Evolutionary conservation across 2,888 invertebrate species (phyloP).

Genomic region (Heliothis peltigera): DNA sequence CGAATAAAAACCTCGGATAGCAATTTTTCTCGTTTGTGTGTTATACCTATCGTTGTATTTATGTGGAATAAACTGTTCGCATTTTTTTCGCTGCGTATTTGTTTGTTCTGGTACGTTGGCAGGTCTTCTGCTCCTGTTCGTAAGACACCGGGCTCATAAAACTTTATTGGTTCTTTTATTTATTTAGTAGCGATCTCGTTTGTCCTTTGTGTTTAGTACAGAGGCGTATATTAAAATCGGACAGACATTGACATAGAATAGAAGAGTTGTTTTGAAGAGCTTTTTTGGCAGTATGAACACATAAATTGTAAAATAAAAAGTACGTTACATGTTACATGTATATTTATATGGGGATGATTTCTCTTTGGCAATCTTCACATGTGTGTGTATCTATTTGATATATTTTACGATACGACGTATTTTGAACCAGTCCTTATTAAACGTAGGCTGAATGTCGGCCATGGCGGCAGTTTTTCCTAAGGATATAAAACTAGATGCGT

Average conservation of each 20-base stretch:
- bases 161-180: conserved; percentile 53
- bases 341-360: background rate
- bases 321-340: too few relatives aligned
- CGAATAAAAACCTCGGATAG: background rate
- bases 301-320: too few relatives aligned
- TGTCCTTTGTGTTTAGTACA: conserved; percentile 38
- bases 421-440: background rate
- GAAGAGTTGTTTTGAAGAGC: too few relatives aligned
- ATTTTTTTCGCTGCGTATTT: conserved; percentile 30
- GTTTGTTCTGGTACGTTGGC: conserved; percentile 33
- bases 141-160: conserved; percentile 53
- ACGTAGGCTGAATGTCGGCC: too few relatives aligned
- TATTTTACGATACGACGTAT: background rate
- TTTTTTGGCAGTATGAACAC: too few relatives aligned
- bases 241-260: background rate
- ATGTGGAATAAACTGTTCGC: conserved; percentile 14
- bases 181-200: conserved; percentile 45
- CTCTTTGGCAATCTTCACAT: background rate
- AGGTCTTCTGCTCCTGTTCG: conserved; percentile 29
- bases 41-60: conserved; percentile 7
- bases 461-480: too few relatives aligned
- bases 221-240: conserved; percentile 38
- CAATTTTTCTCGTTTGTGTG: background rate
- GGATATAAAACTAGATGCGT: too few relatives aligned
- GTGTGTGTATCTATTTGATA: background rate